Evolutionary conservation across 2,797 vertebrate genomes (phyloP).

Genomic region (Etheostoma perlongum): DNA sequence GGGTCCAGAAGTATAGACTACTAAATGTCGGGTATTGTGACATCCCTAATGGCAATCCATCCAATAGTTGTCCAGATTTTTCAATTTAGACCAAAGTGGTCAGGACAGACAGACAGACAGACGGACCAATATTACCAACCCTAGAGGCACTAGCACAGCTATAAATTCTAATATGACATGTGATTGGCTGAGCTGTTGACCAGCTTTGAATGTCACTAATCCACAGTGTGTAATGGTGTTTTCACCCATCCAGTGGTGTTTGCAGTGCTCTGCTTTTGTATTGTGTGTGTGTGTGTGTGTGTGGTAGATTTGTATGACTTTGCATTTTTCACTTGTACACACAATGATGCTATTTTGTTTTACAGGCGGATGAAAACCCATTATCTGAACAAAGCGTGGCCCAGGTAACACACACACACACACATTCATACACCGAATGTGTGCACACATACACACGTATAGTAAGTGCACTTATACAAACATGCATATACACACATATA

Average conservation of each 20-base stretch:
- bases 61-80: neutral
- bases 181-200: constrained; percentile 18
- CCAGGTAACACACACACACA: constrained; percentile 81
- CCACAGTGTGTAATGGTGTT: neutral
- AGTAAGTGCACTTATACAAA: neutral
- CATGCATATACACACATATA: neutral
- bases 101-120: neutral
- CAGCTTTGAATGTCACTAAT: constrained; percentile 10
- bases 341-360: constrained; percentile 44
- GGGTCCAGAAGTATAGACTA: no score
- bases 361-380: constrained; percentile 85
- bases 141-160: neutral
- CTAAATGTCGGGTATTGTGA: no score
- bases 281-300: neutral
- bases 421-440: neutral
- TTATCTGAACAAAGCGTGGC: constrained; percentile 90
- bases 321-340: constrained; percentile 15
- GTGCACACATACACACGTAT: neutral
- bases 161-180: neutral
- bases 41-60: neutral
- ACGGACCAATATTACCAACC: neutral
- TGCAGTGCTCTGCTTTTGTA: neutral
- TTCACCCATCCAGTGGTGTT: neutral
- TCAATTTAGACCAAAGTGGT: neutral
- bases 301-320: constrained; percentile 2